Conservation (phyloP, 2,113 vertebrate genomes). For the Corydoras sp. region DNA sequence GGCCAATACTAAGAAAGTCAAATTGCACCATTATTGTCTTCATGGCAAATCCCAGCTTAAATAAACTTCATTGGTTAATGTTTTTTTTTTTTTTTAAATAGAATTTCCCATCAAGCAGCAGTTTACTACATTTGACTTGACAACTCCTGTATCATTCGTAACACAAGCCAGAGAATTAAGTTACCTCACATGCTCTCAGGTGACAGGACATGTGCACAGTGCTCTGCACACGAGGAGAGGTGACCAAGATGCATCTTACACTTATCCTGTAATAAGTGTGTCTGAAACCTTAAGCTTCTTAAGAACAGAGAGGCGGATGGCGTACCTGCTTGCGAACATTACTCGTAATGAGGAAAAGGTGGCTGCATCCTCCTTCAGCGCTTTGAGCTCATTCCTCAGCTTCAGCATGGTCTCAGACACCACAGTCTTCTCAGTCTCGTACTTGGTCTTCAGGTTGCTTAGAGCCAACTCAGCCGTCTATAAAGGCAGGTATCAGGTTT, state of each 20-base stretch:
- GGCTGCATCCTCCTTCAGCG: slow-evolving; percentile 77
- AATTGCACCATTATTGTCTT: too few relatives aligned
- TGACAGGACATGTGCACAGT: slow-evolving; percentile 54
- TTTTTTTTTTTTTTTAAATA: too few relatives aligned
- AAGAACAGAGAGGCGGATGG: not conserved
- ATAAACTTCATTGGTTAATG: too few relatives aligned
- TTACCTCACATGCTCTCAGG: not conserved
- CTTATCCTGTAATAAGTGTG: not conserved
- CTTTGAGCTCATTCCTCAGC: slow-evolving; percentile 76
- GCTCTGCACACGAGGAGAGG: slow-evolving; percentile 59
- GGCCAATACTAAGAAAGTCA: too few relatives aligned
- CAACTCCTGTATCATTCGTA: not conserved
- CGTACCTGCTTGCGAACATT: slow-evolving; percentile 78
- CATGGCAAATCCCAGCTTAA: too few relatives aligned
- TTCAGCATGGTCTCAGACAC: slow-evolving; percentile 78
- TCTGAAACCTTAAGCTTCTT: slow-evolving; percentile 3
- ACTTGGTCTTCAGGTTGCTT: slow-evolving; percentile 77
- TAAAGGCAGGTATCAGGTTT: not conserved
- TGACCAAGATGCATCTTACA: slow-evolving; percentile 29
- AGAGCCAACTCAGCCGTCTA: slow-evolving; percentile 77
- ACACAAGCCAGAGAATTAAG: not conserved
- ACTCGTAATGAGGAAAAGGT: slow-evolving; percentile 78
- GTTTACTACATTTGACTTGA: too few relatives aligned
- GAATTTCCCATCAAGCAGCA: too few relatives aligned
- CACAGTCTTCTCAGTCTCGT: slow-evolving; percentile 74